Evolutionary conservation across 2,113 vertebrate species (phyloP), one percentile per base, ranked within the genome.

Genomic region (Pachyramphus minor): DNA sequence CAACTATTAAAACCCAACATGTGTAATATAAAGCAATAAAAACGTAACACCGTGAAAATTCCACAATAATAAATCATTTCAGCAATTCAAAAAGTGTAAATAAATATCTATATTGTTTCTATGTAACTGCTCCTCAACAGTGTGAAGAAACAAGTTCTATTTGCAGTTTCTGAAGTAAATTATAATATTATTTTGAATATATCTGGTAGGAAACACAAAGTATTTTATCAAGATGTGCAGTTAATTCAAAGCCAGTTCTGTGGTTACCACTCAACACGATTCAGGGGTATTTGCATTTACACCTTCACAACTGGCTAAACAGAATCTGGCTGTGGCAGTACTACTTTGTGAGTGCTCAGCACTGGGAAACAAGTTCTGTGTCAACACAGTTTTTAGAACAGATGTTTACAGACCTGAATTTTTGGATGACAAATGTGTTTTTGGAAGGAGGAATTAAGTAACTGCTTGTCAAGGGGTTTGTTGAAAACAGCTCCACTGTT

Each of bases 1-100:
- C 91, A 96, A 94, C 60, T 78, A 94, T 95, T 96, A 97, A 97
- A 96, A 91, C 31, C 49, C 89, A 96, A 97, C 90, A 84, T 67
- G 82, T 84, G 81, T 69, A 94, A 81, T 87, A 94, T 71, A 93
- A 94, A 87, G 87, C 83, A 96, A 96, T 97, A 95, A 96, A 97
- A 95, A 96, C 67, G 66, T 95, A 97, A 93, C 53, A 25, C 37
- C 60, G 62, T 69, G 74, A 89, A 97, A 93, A 88, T 62, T 79
- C 88, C 60, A 78, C 49, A 53, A 78, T 55, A 96, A 95, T 95
- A 94, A 97, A 97, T 95, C 68, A 89, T 94, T 94, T 55, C 74
- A 86, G 60, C 11, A 17, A 96, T 92, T 95, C 79, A 87, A 35
- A 79, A 92, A 90, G 59, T n/a, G 25, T 60, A 95, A 94, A 94